Conservation (phyloP, 2,797 vertebrate genomes). For the Psittacula echo region DNA sequence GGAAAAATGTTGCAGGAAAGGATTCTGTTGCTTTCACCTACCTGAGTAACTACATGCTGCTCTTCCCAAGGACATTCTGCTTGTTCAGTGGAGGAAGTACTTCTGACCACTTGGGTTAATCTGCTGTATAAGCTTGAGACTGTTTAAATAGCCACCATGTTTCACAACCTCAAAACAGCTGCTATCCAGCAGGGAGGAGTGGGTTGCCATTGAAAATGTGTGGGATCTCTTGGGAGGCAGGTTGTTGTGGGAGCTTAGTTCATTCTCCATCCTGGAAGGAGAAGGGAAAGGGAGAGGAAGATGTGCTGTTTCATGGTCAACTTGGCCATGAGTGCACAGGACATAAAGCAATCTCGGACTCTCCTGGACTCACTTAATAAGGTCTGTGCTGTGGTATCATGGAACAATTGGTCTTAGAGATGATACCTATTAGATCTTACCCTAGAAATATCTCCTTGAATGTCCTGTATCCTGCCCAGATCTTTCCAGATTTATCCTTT, state of each 20-base stretch:
- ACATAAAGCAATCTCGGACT: not conserved
- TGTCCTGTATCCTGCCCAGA: not conserved
- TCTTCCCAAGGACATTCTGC: not conserved
- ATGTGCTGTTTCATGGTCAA: not conserved
- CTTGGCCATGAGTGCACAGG: not conserved
- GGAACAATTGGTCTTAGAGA: not conserved
- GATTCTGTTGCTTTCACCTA: not conserved
- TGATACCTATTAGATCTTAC: not conserved
- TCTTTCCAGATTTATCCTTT: not conserved
- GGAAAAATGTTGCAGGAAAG: not conserved
- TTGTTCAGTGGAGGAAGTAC: not conserved
- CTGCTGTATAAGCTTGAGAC: not conserved
- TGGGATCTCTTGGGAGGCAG: not conserved
- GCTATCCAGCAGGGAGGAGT: not conserved
- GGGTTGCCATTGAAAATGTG: not conserved
- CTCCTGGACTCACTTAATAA: not conserved
- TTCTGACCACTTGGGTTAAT: not conserved
- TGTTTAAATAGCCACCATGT: not conserved
- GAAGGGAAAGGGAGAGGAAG: not conserved
- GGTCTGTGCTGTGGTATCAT: not conserved
- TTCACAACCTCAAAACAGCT: not conserved
- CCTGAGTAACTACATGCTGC: not conserved
- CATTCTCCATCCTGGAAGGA: not conserved
- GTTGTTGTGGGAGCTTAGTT: not conserved
- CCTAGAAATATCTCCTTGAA: not conserved